These are phyloP conservation scores for Oreochromis mossambicus DNA, from an alignment of 2,797 vertebrate genomes.

Conservation along the genomic window DNA sequence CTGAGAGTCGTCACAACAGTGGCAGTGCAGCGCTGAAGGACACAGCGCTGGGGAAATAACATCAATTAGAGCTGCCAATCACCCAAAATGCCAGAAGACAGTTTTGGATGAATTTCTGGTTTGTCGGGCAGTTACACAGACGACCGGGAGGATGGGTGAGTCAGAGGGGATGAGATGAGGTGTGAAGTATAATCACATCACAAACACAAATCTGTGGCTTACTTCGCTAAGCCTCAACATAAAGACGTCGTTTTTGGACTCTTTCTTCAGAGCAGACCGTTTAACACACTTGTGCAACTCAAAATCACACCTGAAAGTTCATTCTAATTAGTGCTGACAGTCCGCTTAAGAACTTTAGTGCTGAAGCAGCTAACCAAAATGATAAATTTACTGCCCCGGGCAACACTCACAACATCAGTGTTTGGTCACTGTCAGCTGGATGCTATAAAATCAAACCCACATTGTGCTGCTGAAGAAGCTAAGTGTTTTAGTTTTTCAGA, in stretches of 20 bases:
- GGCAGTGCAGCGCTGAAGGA: conserved; percentile 24
- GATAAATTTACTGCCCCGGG: neutral
- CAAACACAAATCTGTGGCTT: neutral
- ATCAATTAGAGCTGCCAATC: conserved; percentile 72
- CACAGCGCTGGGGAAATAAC: conserved; percentile 46
- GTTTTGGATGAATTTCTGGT: conserved; percentile 32
- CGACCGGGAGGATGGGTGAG: neutral
- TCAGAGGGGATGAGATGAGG: neutral
- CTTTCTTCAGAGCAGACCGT: neutral
- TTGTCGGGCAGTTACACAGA: neutral
- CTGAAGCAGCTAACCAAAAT: neutral
- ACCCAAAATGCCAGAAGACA: conserved; percentile 52
- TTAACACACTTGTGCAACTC: neutral
- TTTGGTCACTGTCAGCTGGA: neutral
- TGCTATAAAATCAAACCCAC: neutral
- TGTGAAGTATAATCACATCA: neutral
- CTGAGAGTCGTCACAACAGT: neutral
- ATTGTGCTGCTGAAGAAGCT: neutral
- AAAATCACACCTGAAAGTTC: neutral
- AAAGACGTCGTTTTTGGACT: neutral
- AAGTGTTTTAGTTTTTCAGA: neutral
- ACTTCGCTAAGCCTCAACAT: neutral
- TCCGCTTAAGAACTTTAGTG: neutral
- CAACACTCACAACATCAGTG: neutral
- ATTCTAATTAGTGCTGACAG: neutral